phyloP scores from a whole-genome alignment of 35 echinoderm and acorn worm species.

The Stichopus chloronotus region DNA sequence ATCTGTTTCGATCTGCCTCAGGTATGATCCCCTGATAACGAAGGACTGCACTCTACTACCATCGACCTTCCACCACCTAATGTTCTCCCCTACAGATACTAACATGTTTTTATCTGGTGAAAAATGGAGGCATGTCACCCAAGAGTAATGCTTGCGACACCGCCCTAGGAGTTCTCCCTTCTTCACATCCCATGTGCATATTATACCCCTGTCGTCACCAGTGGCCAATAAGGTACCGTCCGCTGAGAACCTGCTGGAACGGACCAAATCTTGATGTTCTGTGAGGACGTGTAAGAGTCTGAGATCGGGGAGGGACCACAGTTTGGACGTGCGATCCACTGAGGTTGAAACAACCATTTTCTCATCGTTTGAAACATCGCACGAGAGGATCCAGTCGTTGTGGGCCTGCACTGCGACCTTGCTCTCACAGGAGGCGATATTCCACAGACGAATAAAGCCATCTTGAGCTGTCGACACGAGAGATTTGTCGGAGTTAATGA shows the following conservation, averaged over 20 bases:
- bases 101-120: constrained; percentile 70
- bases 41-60: constrained; percentile 80
- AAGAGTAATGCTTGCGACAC: constrained; percentile 76
- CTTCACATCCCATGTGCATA: constrained; percentile 66
- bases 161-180: constrained; percentile 19
- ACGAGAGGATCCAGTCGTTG: constrained; percentile 78
- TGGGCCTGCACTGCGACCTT: constrained; percentile 58
- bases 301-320: constrained; percentile 70
- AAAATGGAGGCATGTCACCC: constrained; percentile 87
- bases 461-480: constrained; percentile 20
- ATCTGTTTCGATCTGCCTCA: constrained; percentile 66
- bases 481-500: constrained; percentile 12
- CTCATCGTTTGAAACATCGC: constrained; percentile 78
- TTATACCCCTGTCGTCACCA: constrained; percentile 78
- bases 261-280: constrained; percentile 71
- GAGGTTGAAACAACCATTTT: constrained; percentile 69
- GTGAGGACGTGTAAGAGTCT: constrained; percentile 42
- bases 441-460: constrained; percentile 65
- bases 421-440: constrained; percentile 23
- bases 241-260: constrained; percentile 70
- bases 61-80: constrained; percentile 89
- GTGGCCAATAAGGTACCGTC: constrained; percentile 61
- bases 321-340: constrained; percentile 79
- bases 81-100: constrained; percentile 85
- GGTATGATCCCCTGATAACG: constrained; percentile 80